Conservation (phyloP, 37 sponge, comb jelly and placozoan species). For the Diacarnus erythraeanus region DNA sequence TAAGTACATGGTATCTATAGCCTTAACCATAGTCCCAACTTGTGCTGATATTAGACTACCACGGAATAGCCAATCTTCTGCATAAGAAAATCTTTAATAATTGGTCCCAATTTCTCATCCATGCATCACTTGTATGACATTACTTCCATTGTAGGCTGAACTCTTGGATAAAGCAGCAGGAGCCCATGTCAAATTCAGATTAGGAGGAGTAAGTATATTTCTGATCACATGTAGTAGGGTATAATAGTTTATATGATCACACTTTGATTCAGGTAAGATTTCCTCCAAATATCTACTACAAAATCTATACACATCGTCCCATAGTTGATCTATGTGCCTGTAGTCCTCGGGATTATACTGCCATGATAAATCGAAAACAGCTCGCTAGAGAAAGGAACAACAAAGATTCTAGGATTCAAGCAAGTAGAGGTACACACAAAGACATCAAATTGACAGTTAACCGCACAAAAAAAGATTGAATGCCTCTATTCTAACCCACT, state of each 20-base stretch:
- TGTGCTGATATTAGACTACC: no score
- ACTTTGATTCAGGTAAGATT: conserved; percentile 62
- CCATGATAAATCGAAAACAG: conserved; percentile 35
- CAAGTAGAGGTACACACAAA: no score
- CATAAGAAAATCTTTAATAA: no score
- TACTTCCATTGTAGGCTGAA: conserved; percentile 47
- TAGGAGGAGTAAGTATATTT: conserved; percentile 86
- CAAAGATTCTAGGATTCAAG: conserved; percentile 31
- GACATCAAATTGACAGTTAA: no score
- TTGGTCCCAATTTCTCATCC: not conserved
- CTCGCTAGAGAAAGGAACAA: conserved; percentile 56
- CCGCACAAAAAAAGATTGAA: no score
- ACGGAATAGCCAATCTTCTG: no score
- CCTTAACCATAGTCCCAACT: no score
- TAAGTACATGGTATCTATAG: no score
- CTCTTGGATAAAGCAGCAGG: conserved; percentile 86
- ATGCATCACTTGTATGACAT: not conserved
- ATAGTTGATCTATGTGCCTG: conserved; percentile 86
- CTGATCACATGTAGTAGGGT: not conserved
- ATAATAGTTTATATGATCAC: not conserved
- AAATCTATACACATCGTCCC: conserved; percentile 81
- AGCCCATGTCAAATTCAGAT: conserved; percentile 75
- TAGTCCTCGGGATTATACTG: conserved; percentile 93
- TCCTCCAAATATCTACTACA: conserved; percentile 95
- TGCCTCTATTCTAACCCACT: no score